Percentiles rank a stretch among this genome's conserved stretches.
Conservation (phyloP, 2,113 vertebrate genomes). For the Pipra filicauda region DNA sequence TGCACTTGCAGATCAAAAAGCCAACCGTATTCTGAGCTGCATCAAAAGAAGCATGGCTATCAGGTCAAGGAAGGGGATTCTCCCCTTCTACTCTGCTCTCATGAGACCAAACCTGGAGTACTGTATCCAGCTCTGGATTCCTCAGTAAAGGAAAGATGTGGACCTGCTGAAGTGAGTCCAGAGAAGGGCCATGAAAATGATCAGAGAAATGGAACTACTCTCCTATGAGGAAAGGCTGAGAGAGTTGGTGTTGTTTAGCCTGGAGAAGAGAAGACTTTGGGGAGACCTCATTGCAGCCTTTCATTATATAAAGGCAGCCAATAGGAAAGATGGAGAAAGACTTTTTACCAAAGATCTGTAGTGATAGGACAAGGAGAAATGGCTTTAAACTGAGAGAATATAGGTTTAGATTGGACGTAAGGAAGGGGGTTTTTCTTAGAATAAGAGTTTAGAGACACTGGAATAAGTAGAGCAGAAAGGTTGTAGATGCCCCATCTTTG, state of each 20-base stretch:
- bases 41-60: accelerated
- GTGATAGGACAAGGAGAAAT: neutral
- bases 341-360: neutral
- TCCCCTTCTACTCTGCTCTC: neutral
- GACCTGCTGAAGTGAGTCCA: accelerated
- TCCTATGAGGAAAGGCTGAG: neutral
- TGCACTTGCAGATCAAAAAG: neutral
- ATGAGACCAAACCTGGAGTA: neutral
- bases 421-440: neutral
- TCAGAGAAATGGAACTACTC: neutral
- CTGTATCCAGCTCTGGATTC: neutral
- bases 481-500: neutral
- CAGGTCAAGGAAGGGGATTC: neutral
- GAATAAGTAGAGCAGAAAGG: neutral
- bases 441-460: neutral
- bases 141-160: neutral
- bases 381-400: neutral
- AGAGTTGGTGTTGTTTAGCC: neutral
- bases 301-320: neutral
- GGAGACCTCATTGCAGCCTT: neutral
- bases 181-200: neutral
- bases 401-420: neutral
- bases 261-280: neutral
- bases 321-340: neutral
- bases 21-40: neutral